Evolutionary conservation across 1,140 invertebrate genomes (phyloP).

Genomic region (Diachasmimorpha longicaudata): DNA sequence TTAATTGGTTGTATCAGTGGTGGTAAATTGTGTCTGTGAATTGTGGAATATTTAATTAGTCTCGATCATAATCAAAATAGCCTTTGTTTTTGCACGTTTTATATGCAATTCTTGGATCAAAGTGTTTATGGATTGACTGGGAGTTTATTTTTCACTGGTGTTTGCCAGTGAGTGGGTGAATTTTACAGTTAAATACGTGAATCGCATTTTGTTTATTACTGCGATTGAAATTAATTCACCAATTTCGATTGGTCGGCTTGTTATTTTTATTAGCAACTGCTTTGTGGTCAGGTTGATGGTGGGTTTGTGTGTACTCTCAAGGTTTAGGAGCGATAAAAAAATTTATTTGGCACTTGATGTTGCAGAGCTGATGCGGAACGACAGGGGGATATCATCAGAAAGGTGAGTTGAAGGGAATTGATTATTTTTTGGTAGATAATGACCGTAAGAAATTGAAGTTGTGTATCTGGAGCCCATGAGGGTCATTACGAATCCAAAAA

Average conservation of each 20-base stretch:
- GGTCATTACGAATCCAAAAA: too few species aligned
- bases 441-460: not conserved
- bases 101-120: not conserved
- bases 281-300: not conserved
- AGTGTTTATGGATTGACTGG: not conserved
- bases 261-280: not conserved
- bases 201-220: not conserved
- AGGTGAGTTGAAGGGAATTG: not conserved
- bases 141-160: not conserved
- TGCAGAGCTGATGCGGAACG: slow-evolving; percentile 24
- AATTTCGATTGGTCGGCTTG: not conserved
- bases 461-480: too few species aligned
- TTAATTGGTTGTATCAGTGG: not conserved
- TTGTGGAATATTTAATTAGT: not conserved
- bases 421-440: not conserved
- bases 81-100: not conserved
- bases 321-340: not conserved
- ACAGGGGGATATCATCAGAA: slow-evolving; percentile 22
- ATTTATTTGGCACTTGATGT: not conserved
- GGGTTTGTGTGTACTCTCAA: not conserved
- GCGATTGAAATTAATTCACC: not conserved
- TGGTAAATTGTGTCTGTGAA: too few species aligned
- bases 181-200: not conserved
- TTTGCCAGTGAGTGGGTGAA: not conserved
- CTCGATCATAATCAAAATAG: not conserved